A percentile compares a stretch with the other conserved stretches of the same genome.
These are phyloP conservation scores for Neotragus pygmaeus DNA, from an alignment of 2,113 vertebrate species.

Conservation along the genomic window DNA sequence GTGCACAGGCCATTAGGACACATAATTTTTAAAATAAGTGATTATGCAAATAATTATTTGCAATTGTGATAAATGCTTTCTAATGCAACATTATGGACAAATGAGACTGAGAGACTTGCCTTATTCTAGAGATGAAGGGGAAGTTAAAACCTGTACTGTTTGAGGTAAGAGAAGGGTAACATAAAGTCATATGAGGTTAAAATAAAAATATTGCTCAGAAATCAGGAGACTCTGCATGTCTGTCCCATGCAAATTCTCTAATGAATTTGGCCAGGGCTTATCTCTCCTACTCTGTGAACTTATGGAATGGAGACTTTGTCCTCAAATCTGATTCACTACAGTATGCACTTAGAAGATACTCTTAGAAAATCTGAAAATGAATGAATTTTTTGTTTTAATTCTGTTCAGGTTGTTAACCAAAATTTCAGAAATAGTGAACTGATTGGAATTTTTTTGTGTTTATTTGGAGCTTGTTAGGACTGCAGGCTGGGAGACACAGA, in stretches of 20 bases:
- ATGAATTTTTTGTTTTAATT: not conserved
- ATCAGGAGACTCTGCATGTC: not conserved
- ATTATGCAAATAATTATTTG: not conserved
- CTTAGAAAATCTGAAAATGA: not conserved
- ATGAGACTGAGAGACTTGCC: not conserved
- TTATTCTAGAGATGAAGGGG: not conserved
- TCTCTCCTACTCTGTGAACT: not conserved
- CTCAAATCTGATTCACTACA: conserved; percentile 4
- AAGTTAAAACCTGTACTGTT: not conserved
- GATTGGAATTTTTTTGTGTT: not conserved
- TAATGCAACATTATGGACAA: not conserved
- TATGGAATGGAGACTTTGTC: not conserved
- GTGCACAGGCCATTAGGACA: not conserved
- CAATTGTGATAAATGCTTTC: not conserved
- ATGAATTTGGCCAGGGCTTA: not conserved
- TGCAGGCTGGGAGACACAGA: not conserved
- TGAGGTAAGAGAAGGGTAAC: not conserved
- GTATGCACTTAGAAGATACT: not conserved
- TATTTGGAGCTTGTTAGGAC: not conserved
- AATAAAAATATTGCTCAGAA: not conserved
- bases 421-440: not conserved
- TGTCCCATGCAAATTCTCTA: not conserved
- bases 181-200: not conserved
- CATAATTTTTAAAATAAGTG: not conserved
- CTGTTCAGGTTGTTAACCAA: not conserved